Percentiles rank a stretch among this genome's conserved stretches.
These are phyloP conservation scores for Thymallus thymallus DNA, from an alignment of 2,113 vertebrate genomes.

Conservation along the genomic window DNA sequence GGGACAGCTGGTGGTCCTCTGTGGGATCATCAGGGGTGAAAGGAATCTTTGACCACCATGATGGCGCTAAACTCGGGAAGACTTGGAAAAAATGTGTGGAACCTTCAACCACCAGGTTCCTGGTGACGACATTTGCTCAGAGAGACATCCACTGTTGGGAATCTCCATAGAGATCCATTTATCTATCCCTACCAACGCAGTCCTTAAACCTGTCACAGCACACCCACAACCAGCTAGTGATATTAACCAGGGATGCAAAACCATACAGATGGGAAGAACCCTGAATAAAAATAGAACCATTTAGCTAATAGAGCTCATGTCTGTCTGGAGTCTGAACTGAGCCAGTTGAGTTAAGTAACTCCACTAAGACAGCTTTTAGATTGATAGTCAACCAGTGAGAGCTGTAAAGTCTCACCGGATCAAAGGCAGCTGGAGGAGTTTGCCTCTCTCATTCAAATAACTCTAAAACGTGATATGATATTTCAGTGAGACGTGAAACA, in stretches of 20 bases:
- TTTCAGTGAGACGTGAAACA: slow-evolving; percentile 29
- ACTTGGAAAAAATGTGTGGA: slow-evolving; percentile 41
- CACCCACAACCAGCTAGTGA: slow-evolving; percentile 42
- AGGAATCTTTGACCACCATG: slow-evolving; percentile 61
- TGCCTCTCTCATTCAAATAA: slow-evolving; percentile 43
- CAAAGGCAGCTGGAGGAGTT: slow-evolving; percentile 19
- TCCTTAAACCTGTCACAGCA: not conserved
- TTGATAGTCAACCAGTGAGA: slow-evolving; percentile 37
- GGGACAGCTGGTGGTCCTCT: slow-evolving; percentile 44
- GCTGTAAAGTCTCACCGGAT: slow-evolving; percentile 41
- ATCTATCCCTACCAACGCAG: slow-evolving; percentile 12
- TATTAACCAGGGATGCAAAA: slow-evolving; percentile 45
- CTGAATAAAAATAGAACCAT: not conserved
- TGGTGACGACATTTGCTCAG: slow-evolving; percentile 29
- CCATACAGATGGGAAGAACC: slow-evolving; percentile 52
- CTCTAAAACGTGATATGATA: slow-evolving; percentile 27
- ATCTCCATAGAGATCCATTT: slow-evolving; percentile 49
- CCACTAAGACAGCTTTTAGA: slow-evolving; percentile 43
- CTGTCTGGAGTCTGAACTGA: slow-evolving; percentile 25
- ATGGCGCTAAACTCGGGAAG: slow-evolving; percentile 46
- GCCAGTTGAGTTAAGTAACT: slow-evolving; percentile 26
- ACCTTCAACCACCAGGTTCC: slow-evolving; percentile 10
- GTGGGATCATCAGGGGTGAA: slow-evolving; percentile 46
- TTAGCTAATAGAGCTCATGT: slow-evolving; percentile 28
- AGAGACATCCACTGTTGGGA: slow-evolving; percentile 5